Conservation (phyloP, 2,888 invertebrate species). For the Tinea pellionella region DNA sequence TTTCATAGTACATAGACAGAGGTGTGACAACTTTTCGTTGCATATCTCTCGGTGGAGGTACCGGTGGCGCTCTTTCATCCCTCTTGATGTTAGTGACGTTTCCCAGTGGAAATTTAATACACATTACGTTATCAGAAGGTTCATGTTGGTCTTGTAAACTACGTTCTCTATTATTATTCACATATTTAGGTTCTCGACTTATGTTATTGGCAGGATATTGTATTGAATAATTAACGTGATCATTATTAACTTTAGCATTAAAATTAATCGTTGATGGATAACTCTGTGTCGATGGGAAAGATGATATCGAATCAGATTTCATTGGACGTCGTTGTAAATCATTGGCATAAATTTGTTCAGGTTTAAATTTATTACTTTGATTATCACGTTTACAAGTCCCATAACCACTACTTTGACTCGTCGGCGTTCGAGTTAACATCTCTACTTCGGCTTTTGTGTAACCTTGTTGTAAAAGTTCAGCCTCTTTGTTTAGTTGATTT, state of each 20-base stretch:
- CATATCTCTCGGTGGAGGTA: slow-evolving; percentile 84
- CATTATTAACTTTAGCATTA: slow-evolving; percentile 66
- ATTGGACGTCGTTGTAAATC: slow-evolving; percentile 45
- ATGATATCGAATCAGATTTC: slow-evolving; percentile 63
- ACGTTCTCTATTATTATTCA: slow-evolving; percentile 48
- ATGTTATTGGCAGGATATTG: slow-evolving; percentile 46
- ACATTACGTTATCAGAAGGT: slow-evolving; percentile 53
- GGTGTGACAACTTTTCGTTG: slow-evolving; percentile 69
- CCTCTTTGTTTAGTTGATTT: slow-evolving; percentile 65
- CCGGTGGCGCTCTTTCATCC: slow-evolving; percentile 73
- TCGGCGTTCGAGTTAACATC: slow-evolving; percentile 63
- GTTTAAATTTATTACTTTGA: slow-evolving; percentile 56
- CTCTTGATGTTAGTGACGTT: slow-evolving; percentile 52
- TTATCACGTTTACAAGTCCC: slow-evolving; percentile 55
- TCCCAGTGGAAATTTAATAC: slow-evolving; percentile 64
- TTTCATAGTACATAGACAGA: slow-evolving; percentile 62
- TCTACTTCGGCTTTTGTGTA: slow-evolving; percentile 66
- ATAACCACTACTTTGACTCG: slow-evolving; percentile 61
- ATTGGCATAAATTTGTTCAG: slow-evolving; percentile 35
- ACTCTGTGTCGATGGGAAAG: slow-evolving; percentile 64
- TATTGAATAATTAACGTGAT: slow-evolving; percentile 64
- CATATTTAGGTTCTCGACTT: slow-evolving; percentile 46
- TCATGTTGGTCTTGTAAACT: slow-evolving; percentile 46
- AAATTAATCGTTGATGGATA: slow-evolving; percentile 66
- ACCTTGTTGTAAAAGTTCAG: slow-evolving; percentile 59